phyloP scores from a whole-genome alignment of 1,140 invertebrate species.

The Planococcus citri region DNA sequence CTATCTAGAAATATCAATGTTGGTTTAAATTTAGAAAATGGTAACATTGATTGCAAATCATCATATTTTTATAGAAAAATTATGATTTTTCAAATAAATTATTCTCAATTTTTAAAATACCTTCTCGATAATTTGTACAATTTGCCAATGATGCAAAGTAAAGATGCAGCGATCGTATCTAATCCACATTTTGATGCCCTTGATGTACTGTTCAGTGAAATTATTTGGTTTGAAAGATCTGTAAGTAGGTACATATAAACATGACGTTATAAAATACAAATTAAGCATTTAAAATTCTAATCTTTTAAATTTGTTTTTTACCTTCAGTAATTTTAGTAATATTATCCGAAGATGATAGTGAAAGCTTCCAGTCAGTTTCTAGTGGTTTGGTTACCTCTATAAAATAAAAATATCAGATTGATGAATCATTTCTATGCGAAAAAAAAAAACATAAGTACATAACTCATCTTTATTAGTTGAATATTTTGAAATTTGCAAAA shows the following conservation, averaged over 20 bases:
- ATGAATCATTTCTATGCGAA: neutral
- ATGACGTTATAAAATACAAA: no score
- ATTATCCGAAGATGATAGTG: neutral
- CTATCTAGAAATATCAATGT: no score
- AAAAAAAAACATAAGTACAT: no score
- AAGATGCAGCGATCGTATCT: neutral
- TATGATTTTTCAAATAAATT: no score
- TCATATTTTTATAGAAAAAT: no score
- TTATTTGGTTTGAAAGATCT: neutral
- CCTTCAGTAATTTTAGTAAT: neutral
- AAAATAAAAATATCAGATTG: neutral
- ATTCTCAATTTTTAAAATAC: neutral
- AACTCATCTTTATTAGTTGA: no score
- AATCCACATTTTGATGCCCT: neutral
- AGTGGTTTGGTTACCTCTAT: neutral
- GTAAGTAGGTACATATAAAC: neutral
- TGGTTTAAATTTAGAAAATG: no score
- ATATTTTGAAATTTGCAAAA: no score
- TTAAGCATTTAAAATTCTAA: no score
- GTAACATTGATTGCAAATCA: no score
- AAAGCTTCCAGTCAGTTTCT: neutral
- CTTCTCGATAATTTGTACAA: neutral
- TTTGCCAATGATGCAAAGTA: neutral
- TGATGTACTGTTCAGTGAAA: constrained; percentile 2
- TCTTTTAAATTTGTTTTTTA: neutral